Evolutionary conservation across 1,140 invertebrate genomes (phyloP), one percentile per base, ranked within the genome.

Genomic region (Scaptomyza pallida): DNA sequence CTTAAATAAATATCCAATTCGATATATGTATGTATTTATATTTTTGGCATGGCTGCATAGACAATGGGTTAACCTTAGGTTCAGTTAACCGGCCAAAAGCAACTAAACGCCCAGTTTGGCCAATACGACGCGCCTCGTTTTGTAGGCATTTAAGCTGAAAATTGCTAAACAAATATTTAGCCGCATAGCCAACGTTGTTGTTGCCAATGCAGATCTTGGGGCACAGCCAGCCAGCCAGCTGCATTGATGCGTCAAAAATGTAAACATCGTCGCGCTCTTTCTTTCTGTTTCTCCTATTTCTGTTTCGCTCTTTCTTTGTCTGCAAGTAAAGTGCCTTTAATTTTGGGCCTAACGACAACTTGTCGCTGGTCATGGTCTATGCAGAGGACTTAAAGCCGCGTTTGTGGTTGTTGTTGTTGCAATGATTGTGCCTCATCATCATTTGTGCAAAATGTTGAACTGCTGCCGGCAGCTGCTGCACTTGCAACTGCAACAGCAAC

Each of bases 271-370:
- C 45, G 50, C 23, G 50, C 43, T 50, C 30, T 59, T 30, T 61
- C 44, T n/a, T n/a, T n/a, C n/a, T n/a, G n/a, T n/a, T n/a, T n/a
- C n/a, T n/a, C 41, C 43, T 48, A 10, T 65, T 5, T 26, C 48
- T 44, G 6, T 56, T 74, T 75, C 15, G 12, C 16, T 69, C 33
- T 37, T n/a, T 37, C 12, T 37, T 5, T 37, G 4, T n/a, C 2
- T 37, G 86, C 23, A 26, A 26, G 23, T 26, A 26, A 26, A 26
- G 23, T 85, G 81, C 81, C 85, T 88, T 82, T 86, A 86, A 86
- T 86, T 86, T 86, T 81, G 82, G 82, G 74, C 73, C 82, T 81
- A 81, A 86, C 73, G 82, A 88, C 81, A 88, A 86, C 64, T 85
- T 86, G 82, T 74, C 81, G 77, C 81, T 85, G 86, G 81, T 86